phyloP scores from a whole-genome alignment of 2,113 vertebrate species.

The Rhea americana region DNA sequence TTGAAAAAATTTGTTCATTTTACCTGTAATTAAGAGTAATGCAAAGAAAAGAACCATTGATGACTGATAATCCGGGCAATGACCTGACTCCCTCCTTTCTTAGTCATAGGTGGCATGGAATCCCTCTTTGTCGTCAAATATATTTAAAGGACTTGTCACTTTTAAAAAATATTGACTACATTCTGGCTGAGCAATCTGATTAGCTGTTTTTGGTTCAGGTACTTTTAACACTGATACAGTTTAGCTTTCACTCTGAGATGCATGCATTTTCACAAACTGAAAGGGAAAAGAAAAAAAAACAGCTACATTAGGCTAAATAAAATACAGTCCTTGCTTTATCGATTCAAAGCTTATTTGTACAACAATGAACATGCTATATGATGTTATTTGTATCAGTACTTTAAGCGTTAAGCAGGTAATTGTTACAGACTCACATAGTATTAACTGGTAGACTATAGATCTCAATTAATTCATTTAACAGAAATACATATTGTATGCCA shows the following conservation, averaged over 20 bases:
- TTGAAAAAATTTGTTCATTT: not conserved
- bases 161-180: not conserved
- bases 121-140: not conserved
- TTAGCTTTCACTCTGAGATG: not conserved
- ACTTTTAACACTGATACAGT: not conserved
- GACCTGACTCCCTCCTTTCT: not conserved
- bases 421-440: not conserved
- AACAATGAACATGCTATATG: not conserved
- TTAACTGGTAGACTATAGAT: not conserved
- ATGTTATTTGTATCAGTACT: not conserved
- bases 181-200: not conserved
- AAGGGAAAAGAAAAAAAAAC: not conserved
- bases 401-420: not conserved
- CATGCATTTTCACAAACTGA: not conserved
- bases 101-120: not conserved
- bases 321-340: not conserved
- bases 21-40: not conserved
- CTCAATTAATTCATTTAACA: not conserved
- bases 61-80: not conserved
- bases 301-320: not conserved
- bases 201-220: not conserved
- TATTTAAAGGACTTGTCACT: not conserved
- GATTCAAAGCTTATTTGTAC: not conserved
- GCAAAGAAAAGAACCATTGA: not conserved
- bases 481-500: not conserved